Evolutionary conservation across 1,140 invertebrate genomes (phyloP).

Genomic region (Leptinotarsa defecta): DNA sequence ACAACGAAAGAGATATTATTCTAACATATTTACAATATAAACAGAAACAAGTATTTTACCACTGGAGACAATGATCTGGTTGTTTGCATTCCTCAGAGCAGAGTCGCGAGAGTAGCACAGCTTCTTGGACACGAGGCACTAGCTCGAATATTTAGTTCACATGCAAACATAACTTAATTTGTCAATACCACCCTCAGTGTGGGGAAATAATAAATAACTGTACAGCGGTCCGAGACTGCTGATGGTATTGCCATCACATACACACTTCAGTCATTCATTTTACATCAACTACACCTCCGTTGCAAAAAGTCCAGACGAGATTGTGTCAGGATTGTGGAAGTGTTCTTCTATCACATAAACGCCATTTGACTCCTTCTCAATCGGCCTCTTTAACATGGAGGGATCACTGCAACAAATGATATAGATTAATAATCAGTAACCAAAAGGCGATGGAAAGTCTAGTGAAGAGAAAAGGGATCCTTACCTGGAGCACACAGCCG

Average conservation of each 20-base stretch:
- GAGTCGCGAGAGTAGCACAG: constrained; percentile 36
- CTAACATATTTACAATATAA: constrained; percentile 48
- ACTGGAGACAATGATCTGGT: constrained; percentile 41
- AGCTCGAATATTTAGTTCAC: constrained; percentile 35
- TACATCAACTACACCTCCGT: constrained; percentile 64
- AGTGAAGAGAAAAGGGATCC: background rate
- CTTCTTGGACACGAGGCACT: constrained; percentile 37
- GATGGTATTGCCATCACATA: constrained; percentile 36
- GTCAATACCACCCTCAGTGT: constrained; percentile 36
- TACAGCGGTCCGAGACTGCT: constrained; percentile 39
- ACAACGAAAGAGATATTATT: constrained; percentile 20
- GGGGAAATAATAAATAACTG: constrained; percentile 47
- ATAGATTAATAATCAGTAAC: constrained; percentile 5
- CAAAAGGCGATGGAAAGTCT: constrained; percentile 17
- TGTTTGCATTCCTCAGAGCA: constrained; percentile 40
- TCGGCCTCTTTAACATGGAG: constrained; percentile 58
- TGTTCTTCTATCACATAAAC: constrained; percentile 71
- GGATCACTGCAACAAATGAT: constrained; percentile 56
- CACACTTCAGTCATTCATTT: constrained; percentile 44
- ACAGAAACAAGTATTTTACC: constrained; percentile 35
- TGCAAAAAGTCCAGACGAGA: constrained; percentile 62
- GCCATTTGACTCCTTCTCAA: constrained; percentile 54
- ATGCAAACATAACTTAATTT: constrained; percentile 44
- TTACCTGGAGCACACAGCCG: constrained; percentile 52
- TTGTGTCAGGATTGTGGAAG: constrained; percentile 60